Conservation (phyloP, 2,888 invertebrate genomes). For the Trichacis sp. region DNA sequence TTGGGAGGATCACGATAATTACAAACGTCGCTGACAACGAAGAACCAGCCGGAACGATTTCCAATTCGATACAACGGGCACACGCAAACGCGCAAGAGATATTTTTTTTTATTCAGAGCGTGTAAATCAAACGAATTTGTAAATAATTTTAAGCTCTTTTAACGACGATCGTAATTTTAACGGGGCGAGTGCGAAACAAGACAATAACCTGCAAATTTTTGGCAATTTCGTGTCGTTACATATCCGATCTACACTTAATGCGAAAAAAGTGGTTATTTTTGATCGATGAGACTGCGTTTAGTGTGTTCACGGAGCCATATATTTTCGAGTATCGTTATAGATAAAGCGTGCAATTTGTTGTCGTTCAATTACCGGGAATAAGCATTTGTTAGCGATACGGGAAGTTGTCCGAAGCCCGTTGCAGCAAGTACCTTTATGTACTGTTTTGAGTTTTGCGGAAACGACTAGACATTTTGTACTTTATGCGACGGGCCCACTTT, state of each 20-base stretch:
- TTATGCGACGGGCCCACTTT: background rate
- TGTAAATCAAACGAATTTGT: conserved; percentile 38
- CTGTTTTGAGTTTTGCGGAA: background rate
- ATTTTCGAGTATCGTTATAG: conserved; percentile 4
- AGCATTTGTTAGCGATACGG: conserved; percentile 3
- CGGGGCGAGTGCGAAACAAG: background rate
- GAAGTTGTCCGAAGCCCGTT: background rate
- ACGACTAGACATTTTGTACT: background rate
- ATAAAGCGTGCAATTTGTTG: conserved; percentile 5
- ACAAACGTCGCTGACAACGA: conserved; percentile 11
- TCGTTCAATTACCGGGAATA: conserved; percentile 6
- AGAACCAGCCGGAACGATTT: conserved; percentile 7
- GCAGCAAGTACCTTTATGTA: background rate
- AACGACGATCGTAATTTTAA: no score
- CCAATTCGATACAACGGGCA: conserved; percentile 41
- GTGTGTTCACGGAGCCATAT: conserved; percentile 20
- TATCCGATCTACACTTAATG: no score
- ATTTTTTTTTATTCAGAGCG: conserved; percentile 13
- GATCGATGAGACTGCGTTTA: no score
- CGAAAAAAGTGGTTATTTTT: no score
- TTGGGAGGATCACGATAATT: conserved; percentile 13
- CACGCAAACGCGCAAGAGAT: conserved; percentile 15
- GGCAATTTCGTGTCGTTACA: no score
- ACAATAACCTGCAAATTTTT: no score
- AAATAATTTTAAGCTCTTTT: conserved; percentile 40